These are phyloP conservation scores for Lanistes nyassanus DNA, from an alignment of 1,140 invertebrate genomes.

Conservation along the genomic window DNA sequence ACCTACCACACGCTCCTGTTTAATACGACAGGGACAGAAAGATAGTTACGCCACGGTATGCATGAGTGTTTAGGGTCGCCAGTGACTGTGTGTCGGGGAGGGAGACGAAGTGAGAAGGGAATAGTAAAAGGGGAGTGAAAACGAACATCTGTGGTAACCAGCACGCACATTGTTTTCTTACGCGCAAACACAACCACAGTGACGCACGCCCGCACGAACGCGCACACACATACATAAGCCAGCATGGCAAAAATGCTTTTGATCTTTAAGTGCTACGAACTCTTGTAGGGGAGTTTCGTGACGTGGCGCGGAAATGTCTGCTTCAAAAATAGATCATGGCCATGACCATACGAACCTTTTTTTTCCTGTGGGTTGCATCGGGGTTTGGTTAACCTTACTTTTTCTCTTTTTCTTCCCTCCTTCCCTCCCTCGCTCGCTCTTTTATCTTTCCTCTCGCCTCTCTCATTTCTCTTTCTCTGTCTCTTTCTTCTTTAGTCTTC, in stretches of 20 bases:
- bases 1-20: neutral
- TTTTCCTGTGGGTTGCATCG: neutral
- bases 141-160: neutral
- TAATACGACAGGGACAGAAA: neutral
- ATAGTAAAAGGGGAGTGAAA: neutral
- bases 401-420: neutral
- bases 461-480: neutral
- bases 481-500: neutral
- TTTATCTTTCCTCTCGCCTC: slow-evolving; percentile 3
- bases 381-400: neutral
- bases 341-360: neutral
- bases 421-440: neutral
- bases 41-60: neutral
- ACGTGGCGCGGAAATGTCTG: neutral
- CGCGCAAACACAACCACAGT: neutral
- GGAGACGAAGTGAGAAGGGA: neutral
- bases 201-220: neutral
- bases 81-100: neutral
- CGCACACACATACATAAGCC: slow-evolving; percentile 3
- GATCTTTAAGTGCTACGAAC: neutral
- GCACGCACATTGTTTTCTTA: slow-evolving; percentile 8
- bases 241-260: neutral
- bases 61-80: neutral
- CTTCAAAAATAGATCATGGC: neutral
- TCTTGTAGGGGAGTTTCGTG: neutral